Percentiles rank a stretch among this genome's conserved stretches.
phyloP scores from a whole-genome alignment of 2,113 vertebrate genomes.

The Lampris incognitus region DNA sequence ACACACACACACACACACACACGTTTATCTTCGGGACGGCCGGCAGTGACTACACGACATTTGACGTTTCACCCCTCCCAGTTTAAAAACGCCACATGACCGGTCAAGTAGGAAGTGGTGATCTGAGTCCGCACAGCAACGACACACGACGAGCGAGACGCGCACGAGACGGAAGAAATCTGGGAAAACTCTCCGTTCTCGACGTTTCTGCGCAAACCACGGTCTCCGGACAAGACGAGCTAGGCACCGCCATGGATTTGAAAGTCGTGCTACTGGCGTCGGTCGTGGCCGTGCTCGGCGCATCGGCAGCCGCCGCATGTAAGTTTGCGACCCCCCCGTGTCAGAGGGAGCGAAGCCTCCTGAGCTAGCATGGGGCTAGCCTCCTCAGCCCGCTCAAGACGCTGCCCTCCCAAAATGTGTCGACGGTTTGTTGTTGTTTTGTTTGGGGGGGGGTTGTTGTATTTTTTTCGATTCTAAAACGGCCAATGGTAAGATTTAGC shows the following conservation, averaged over 20 bases:
- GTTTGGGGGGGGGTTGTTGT: no score
- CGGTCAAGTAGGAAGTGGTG: conserved; percentile 79
- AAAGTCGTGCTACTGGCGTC: conserved; percentile 65
- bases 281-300: conserved; percentile 57
- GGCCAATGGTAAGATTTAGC: no score
- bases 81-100: conserved; percentile 76
- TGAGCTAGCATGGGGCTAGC: conserved; percentile 59
- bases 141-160: conserved; percentile 29
- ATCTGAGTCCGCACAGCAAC: conserved; percentile 31
- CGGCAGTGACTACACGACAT: neutral
- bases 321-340: conserved; percentile 63
- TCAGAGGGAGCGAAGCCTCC: neutral
- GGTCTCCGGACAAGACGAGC: neutral
- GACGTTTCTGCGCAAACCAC: conserved; percentile 17
- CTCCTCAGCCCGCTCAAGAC: conserved; percentile 1
- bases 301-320: conserved; percentile 59
- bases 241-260: conserved; percentile 68
- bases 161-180: conserved; percentile 16
- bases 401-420: neutral
- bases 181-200: conserved; percentile 10
- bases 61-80: conserved; percentile 37
- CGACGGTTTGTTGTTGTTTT: neutral
- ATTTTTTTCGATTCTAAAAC: no score
- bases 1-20: no score
- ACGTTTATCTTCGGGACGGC: neutral